Base-by-base conservation (phyloP, 1,140 invertebrate species). In the Hyposmocoma kahamanoa region DNA sequence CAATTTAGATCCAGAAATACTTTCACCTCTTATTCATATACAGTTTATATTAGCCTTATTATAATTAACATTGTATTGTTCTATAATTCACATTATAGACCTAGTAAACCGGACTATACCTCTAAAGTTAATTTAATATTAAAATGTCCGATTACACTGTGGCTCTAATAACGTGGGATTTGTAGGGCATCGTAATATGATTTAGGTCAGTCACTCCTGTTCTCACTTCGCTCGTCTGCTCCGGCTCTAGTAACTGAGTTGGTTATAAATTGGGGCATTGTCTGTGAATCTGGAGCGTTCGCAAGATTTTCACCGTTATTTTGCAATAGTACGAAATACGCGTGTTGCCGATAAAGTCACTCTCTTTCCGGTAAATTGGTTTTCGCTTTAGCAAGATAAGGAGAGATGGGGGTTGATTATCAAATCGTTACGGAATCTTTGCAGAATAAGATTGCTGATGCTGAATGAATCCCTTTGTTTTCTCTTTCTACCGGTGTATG, bases 181-280 rank as follows among this genome's bases (percentile, higher is more conserved):
- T n/a, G n/a, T n/a, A n/a, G n/a, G n/a, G n/a, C n/a, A n/a, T n/a
- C n/a, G n/a, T n/a, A n/a, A n/a, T n/a, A n/a, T n/a, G n/a, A n/a
- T n/a, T n/a, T n/a, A n/a, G n/a, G n/a, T n/a, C n/a, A n/a, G n/a
- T n/a, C n/a, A 6, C 28, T 30, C 28, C 2, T 2, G 28, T 6
- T 47, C 60, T 67, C 60, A 55, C 65, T 63, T 60, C 63, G 24
- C 62, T 56, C 62, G 59, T 67, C 65, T 64, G 56, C 62, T 50
- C 60, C 65, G 72, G 74, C 72, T 75, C 59, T 68, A 75, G 66
- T 84, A 80, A 84, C 71, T 80, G 81, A 82, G 81, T 82, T 81
- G 78, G 75, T 72, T 81, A 81, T 82, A 84, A 81, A 82, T 82
- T 84, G 69, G 77, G 75, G 73, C 81, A 84, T 82, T 84, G 78